Base-by-base conservation (phyloP, 2,888 invertebrate genomes). In the Caenorhabditis macrosperma region DNA sequence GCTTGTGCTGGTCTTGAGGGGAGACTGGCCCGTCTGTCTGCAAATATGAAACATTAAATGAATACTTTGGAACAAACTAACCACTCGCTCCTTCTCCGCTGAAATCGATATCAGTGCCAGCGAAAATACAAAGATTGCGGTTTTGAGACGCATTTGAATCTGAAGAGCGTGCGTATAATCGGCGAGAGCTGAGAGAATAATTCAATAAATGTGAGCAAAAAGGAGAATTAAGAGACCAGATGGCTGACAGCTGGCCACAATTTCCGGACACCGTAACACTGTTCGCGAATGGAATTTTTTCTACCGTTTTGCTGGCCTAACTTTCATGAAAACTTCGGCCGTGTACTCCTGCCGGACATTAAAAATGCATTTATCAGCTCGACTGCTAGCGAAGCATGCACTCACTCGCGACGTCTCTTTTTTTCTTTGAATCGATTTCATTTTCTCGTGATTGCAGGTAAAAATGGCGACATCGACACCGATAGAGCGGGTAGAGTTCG, bases 1-100 rank as follows among this genome's bases (percentile, higher is more conserved):
- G 95, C 91, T 94, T 95, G 60, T 94, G 94, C 90, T 95, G 96
- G 17, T 96, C 96, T 83, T 64, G 54, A 9, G 79, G 79, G 10
- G 79, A 79, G n/a, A 79, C 57, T 17, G 79, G 26, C 4, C 79
- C 79, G 24, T 79, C 74, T 2, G 60, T 44, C 78, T 60, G 44
- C 46, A 72, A 35, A 50, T 22, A 12, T 50, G 6, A 26, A 26
- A 30, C n/a, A n/a, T n/a, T n/a, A n/a, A n/a, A n/a, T n/a, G n/a
- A n/a, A n/a, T n/a, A n/a, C n/a, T n/a, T n/a, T n/a, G n/a, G n/a
- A n/a, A n/a, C n/a, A n/a, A 30, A 63, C 78, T 68, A 20, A 76
- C 82, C 20, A 80, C 71, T 30, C 81, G 48, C 33, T 84, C 84
- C 17, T 78, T 78, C 30, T 84, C 84, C 15, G 67, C 55, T 4